Evolutionary conservation across 2,113 vertebrate species (phyloP).

Genomic region (Phaetusa simplex): DNA sequence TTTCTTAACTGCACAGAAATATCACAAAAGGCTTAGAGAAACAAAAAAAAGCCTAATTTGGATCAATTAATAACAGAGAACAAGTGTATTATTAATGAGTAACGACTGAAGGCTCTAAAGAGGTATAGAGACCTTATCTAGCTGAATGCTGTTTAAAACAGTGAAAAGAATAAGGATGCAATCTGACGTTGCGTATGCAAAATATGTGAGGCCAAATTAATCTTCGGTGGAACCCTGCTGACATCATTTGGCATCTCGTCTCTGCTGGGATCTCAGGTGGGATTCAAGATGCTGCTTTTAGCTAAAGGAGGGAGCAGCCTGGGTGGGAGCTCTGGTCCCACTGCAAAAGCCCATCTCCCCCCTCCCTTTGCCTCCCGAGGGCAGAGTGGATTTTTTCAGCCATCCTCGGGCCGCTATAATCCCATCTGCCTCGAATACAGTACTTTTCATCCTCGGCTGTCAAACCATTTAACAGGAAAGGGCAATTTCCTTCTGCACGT

Average conservation of each 20-base stretch:
- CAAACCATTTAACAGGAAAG: background rate
- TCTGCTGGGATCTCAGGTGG: background rate
- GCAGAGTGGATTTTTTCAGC: background rate
- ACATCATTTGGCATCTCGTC: background rate
- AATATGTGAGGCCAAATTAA: background rate
- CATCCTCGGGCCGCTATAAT: background rate
- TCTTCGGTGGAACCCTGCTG: background rate
- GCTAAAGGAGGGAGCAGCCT: background rate
- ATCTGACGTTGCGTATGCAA: background rate
- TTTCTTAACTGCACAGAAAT: constrained; percentile 6
- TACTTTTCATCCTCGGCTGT: background rate
- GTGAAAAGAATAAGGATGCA: background rate
- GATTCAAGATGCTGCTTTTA: background rate
- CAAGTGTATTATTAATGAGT: background rate
- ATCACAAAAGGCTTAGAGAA: constrained; percentile 12
- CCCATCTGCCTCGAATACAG: background rate
- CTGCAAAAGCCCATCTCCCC: background rate
- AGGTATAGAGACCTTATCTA: background rate
- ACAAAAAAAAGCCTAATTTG: constrained; percentile 13
- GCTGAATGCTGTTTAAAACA: background rate
- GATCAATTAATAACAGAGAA: constrained; percentile 16
- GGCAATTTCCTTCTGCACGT: background rate
- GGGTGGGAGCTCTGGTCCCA: background rate
- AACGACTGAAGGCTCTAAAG: background rate
- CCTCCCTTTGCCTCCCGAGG: background rate